These are phyloP conservation scores for Nanger granti DNA, from an alignment of 2,113 vertebrate genomes.

Conservation along the genomic window DNA sequence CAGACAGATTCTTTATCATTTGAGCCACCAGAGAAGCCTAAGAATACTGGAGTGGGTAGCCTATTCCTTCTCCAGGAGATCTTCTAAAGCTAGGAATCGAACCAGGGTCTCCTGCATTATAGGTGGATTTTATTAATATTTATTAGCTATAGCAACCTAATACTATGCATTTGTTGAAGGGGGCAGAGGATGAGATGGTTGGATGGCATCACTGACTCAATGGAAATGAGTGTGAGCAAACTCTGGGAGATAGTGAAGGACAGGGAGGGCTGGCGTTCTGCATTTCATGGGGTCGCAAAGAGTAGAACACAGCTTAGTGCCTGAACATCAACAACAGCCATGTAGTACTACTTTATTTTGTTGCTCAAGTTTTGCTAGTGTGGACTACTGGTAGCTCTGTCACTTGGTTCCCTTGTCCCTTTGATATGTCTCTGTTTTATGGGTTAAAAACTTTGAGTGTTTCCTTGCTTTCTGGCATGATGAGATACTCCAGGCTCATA, in stretches of 20 bases:
- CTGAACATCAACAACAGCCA: background rate
- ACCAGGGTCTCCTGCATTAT: background rate
- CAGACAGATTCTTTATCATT: background rate
- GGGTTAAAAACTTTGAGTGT: background rate
- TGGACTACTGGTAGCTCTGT: background rate
- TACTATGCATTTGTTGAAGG: background rate
- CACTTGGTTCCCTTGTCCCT: background rate
- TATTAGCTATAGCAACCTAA: background rate
- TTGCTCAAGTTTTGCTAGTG: background rate
- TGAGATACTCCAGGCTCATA: background rate
- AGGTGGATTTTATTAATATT: background rate
- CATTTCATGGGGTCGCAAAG: background rate
- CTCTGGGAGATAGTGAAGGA: background rate
- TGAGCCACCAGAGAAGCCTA: background rate
- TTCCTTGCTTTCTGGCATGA: background rate
- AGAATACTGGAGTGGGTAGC: background rate
- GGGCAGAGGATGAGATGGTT: background rate
- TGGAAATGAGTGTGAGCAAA: background rate
- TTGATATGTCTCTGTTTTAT: background rate
- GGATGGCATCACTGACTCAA: background rate
- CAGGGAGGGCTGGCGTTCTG: background rate
- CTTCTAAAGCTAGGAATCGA: accelerated
- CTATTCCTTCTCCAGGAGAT: background rate
- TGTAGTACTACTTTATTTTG: background rate
- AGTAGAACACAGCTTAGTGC: background rate